These are phyloP conservation scores for Poeciliopsis turrubarensis DNA, from an alignment of 2,113 vertebrate genomes.

Conservation along the genomic window DNA sequence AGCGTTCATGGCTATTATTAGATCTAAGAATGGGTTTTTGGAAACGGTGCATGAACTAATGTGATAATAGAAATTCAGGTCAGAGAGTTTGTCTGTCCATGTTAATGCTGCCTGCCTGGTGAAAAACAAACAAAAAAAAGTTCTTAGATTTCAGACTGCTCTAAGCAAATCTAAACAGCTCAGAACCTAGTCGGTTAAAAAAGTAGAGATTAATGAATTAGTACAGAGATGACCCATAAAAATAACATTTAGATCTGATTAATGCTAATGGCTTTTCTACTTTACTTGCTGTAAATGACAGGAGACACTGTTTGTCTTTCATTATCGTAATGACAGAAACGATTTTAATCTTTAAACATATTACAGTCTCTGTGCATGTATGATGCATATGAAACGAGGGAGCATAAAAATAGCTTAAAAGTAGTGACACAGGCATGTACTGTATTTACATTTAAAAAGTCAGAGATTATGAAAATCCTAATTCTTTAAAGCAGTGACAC, in stretches of 20 bases:
- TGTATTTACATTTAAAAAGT: conserved; percentile 41
- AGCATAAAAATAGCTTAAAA: conserved; percentile 4
- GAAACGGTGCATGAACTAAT: no score
- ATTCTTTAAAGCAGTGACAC: conserved; percentile 15
- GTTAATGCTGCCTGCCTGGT: no score
- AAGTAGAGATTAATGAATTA: conserved; percentile 44
- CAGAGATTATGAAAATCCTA: conserved; percentile 51
- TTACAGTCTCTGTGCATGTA: not conserved
- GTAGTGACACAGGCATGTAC: conserved; percentile 13
- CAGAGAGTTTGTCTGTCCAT: no score
- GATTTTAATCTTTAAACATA: conserved; percentile 58
- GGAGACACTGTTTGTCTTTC: conserved; percentile 51
- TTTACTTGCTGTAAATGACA: conserved; percentile 65
- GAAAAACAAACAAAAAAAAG: not conserved
- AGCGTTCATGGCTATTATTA: no score
- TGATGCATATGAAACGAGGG: not conserved
- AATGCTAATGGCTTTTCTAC: conserved; percentile 55
- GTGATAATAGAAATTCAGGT: no score
- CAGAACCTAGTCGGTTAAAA: conserved; percentile 20
- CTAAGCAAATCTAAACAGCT: conserved; percentile 2
- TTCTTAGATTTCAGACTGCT: not conserved
- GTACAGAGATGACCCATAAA: conserved; percentile 21
- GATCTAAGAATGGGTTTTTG: no score
- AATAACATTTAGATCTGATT: conserved; percentile 49
- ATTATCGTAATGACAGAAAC: conserved; percentile 67